A percentile compares a stretch with the other conserved stretches of the same genome.
phyloP scores from a whole-genome alignment of 2,113 vertebrate species.

The Fulmarus glacialis region DNA sequence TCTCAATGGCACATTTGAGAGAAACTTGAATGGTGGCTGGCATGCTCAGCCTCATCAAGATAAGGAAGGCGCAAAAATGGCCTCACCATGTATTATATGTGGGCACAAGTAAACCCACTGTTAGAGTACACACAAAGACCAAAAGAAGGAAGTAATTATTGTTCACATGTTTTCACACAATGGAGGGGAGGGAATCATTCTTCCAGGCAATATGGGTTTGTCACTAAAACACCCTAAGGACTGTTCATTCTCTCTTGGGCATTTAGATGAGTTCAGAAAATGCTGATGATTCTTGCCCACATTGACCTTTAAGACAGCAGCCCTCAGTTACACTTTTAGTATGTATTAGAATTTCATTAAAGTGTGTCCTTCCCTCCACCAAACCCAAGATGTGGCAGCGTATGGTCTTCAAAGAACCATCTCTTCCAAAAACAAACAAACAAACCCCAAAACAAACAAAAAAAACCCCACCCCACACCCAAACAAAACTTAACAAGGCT shows the following conservation, averaged over 20 bases:
- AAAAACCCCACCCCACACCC: too few relatives aligned
- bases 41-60: rapidly evolving
- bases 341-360: background rate
- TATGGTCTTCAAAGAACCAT: background rate
- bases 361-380: background rate
- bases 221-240: background rate
- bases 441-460: background rate
- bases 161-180: background rate
- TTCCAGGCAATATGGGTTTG: background rate
- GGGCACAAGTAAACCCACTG: background rate
- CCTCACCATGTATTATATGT: background rate
- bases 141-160: background rate
- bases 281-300: slow-evolving; percentile 8
- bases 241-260: background rate
- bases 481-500: background rate
- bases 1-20: background rate
- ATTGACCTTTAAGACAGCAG: slow-evolving; percentile 14
- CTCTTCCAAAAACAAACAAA: background rate
- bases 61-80: background rate
- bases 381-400: background rate
- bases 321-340: background rate
- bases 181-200: background rate
- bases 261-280: slow-evolving; percentile 18
- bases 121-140: background rate
- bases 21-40: background rate